phyloP scores from a whole-genome alignment of 2,113 vertebrate species.

The Python bivittatus region DNA sequence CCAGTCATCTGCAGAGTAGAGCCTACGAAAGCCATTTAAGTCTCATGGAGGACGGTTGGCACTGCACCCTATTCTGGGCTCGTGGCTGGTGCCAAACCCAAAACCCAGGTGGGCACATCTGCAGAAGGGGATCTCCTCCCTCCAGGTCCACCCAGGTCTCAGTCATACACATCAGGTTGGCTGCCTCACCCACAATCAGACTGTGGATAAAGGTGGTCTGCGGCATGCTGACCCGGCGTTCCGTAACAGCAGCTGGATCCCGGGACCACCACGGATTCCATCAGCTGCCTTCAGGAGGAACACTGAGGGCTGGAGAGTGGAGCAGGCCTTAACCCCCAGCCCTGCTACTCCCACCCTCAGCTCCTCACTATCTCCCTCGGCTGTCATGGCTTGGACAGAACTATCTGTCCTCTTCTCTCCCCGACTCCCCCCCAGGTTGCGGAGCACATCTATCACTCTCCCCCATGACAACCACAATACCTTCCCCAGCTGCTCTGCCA shows the following conservation, averaged over 20 bases:
- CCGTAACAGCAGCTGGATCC: neutral
- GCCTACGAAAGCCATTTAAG: neutral
- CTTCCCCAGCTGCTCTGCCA: neutral
- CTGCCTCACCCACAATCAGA: neutral
- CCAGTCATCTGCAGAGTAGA: neutral
- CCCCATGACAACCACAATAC: neutral
- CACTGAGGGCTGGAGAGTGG: neutral
- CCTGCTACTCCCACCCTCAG: neutral
- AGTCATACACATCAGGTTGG: too few relatives aligned
- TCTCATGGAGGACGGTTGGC: neutral
- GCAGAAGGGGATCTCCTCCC: too few relatives aligned
- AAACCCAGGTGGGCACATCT: neutral
- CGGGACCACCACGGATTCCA: neutral
- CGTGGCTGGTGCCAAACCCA: neutral
- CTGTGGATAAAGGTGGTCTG: neutral
- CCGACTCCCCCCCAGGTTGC: neutral
- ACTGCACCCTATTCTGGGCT: neutral
- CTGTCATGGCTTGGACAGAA: neutral
- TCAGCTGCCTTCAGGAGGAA: neutral
- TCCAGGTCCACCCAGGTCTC: too few relatives aligned
- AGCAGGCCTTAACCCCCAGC: neutral
- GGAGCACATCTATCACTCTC: neutral
- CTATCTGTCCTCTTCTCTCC: neutral
- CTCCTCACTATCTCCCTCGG: neutral
- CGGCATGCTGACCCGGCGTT: neutral